Percentiles rank a stretch among this genome's conserved stretches.
These are phyloP conservation scores for Pyrochroa serraticornis DNA, from an alignment of 2,888 invertebrate genomes.

Conservation along the genomic window DNA sequence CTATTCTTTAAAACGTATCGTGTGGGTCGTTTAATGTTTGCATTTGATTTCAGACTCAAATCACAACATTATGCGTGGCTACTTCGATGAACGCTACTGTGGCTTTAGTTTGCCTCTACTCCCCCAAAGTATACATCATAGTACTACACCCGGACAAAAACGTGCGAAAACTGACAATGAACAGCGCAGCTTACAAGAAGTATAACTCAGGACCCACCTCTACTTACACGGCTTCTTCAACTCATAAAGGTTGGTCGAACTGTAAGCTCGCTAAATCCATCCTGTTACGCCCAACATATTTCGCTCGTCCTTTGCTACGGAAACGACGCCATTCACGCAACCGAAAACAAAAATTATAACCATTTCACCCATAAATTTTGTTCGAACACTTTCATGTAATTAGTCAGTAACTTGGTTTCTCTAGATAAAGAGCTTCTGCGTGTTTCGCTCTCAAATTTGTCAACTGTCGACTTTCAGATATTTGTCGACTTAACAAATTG, in stretches of 20 bases:
- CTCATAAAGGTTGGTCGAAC: slow-evolving; percentile 39
- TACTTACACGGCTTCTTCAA: slow-evolving; percentile 46
- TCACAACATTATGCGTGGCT: slow-evolving; percentile 72
- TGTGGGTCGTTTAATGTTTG: too few relatives aligned
- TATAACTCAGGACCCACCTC: slow-evolving; percentile 47
- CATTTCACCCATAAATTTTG: too few relatives aligned
- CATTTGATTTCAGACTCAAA: slow-evolving; percentile 63
- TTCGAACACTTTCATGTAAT: background rate
- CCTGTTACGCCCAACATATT: slow-evolving; percentile 24
- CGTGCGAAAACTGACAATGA: slow-evolving; percentile 63
- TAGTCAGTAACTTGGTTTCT: too few relatives aligned
- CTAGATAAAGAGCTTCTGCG: too few relatives aligned
- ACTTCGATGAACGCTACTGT: slow-evolving; percentile 73
- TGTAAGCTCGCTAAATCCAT: slow-evolving; percentile 26
- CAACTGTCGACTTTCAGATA: slow-evolving; percentile 1
- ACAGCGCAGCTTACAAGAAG: slow-evolving; percentile 52
- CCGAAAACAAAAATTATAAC: too few relatives aligned
- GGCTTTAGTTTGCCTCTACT: slow-evolving; percentile 71
- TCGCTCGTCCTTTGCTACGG: slow-evolving; percentile 11
- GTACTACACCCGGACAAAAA: slow-evolving; percentile 76
- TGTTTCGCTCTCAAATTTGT: background rate
- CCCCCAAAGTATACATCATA: slow-evolving; percentile 75
- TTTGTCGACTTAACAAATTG: background rate
- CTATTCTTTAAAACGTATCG: too few relatives aligned
- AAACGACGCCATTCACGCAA: background rate